These are phyloP conservation scores for Rhinophrynus dorsalis DNA, from an alignment of 2,797 vertebrate species.

Conservation along the genomic window DNA sequence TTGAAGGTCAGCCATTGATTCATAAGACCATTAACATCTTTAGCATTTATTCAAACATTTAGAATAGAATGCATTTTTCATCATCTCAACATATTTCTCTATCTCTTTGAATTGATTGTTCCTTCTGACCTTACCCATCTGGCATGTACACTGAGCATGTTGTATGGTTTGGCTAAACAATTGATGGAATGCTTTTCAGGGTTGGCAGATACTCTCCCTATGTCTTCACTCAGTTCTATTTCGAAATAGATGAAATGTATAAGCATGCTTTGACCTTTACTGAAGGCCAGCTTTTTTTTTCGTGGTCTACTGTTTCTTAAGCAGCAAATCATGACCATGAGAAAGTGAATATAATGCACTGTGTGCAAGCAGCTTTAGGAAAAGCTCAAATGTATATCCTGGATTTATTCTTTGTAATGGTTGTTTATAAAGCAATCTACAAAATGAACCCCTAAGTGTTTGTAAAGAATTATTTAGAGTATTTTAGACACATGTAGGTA, in stretches of 20 bases:
- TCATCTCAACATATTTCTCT: conserved; percentile 21
- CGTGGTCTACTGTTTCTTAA: conserved; percentile 48
- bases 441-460: no score
- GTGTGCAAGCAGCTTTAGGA: background rate
- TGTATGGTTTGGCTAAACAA: conserved; percentile 50
- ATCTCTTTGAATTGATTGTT: conserved; percentile 48
- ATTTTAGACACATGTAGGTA: no score
- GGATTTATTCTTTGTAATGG: no score
- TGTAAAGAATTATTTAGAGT: no score
- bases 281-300: conserved; percentile 55
- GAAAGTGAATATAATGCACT: conserved; percentile 48
- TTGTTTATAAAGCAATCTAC: no score
- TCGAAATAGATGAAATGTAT: conserved; percentile 37
- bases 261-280: conserved; percentile 57
- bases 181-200: conserved; percentile 57
- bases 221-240: conserved; percentile 40
- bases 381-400: no score
- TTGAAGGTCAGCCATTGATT: conserved; percentile 18
- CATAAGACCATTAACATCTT: background rate
- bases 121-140: conserved; percentile 55
- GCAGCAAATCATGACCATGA: conserved; percentile 54
- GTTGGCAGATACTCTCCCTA: conserved; percentile 42
- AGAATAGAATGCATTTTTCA: conserved; percentile 25
- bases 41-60: conserved; percentile 16
- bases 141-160: conserved; percentile 48